Base-by-base conservation (phyloP, 2,797 vertebrate genomes). In the Chrysocyon brachyurus region DNA sequence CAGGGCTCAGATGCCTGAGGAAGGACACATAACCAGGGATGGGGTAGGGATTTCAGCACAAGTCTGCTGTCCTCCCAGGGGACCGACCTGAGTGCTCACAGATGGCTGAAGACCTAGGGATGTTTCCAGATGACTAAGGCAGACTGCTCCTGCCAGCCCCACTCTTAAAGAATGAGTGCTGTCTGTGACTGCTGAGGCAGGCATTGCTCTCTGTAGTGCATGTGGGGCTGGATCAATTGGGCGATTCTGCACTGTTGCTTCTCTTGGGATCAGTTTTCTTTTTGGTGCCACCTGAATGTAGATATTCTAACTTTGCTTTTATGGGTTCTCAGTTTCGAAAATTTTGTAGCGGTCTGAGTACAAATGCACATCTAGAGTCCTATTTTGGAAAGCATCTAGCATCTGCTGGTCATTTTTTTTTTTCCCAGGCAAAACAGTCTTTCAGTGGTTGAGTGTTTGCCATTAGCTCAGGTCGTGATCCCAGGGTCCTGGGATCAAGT, bases 251-350 rank as follows among this genome's bases (percentile, higher is more conserved):
- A 28, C 61, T 16, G 12, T n/a, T 70, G 26, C 31, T 77, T 89
- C 52, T 91, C 87, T 94, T 66, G 87, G 86, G 93, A 79, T 87
- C 24, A 17, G n/a, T 84, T 84, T 81, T 64, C 81, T 92, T 89
- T 79, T 36, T 3, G 64, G 36, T 66, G 10, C 61, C 56, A 54
- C 28, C 77, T 94, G 52, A 83, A 59, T 54, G 57, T 21, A 63
- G 46, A 24, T 33, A 87, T 14, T 28, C 28, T 59, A 70, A 49
- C 66, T 70, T 66, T 61, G 63, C 31, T 95, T 78, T 89, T 73
- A 57, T 56, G 59, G 15, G 31, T 73, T 90, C 64, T 84, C 6
- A 5, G 31, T 73, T 73, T 1, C 70, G 94, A 66, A 75, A 75
- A 82, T 49, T 84, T 73, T 93, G 70, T 57, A 68, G 54, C 52